Conservation (phyloP, 1,140 invertebrate species). For the Eumaeus atala region DNA sequence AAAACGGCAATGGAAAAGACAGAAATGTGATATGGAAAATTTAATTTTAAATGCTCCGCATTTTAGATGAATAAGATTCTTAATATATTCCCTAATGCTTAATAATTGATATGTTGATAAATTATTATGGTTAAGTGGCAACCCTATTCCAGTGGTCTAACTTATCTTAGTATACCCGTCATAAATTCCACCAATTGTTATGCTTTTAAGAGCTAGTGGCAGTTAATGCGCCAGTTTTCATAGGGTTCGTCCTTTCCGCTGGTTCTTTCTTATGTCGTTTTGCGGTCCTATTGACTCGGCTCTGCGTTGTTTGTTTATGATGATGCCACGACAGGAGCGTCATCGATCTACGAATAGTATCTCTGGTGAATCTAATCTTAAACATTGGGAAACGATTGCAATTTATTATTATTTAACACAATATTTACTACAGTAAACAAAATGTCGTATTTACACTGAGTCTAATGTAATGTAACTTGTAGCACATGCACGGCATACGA, state of each 20-base stretch:
- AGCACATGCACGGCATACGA: background rate
- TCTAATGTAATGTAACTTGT: background rate
- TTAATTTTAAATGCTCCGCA: conserved; percentile 8
- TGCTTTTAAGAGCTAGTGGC: conserved; percentile 67
- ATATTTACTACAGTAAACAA: too few relatives aligned
- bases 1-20: background rate
- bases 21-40: conserved; percentile 8
- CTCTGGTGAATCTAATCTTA: too few relatives aligned
- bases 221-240: conserved; percentile 41
- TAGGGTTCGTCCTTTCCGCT: conserved; percentile 46
- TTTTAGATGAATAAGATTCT: too few relatives aligned
- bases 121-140: conserved; percentile 6
- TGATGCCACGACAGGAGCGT: too few relatives aligned
- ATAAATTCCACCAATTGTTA: conserved; percentile 51
- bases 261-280: background rate
- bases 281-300: too few relatives aligned
- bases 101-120: background rate
- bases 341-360: too few relatives aligned
- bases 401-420: too few relatives aligned
- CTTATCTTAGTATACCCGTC: conserved; percentile 18
- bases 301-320: too few relatives aligned
- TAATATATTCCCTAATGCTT: background rate
- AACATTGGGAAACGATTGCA: too few relatives aligned
- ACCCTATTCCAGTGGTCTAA: conserved; percentile 9
- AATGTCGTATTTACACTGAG: too few relatives aligned